Evolutionary conservation across 92 coral and sea anemone genomes (phyloP).

Genomic region (Porites lobata): DNA sequence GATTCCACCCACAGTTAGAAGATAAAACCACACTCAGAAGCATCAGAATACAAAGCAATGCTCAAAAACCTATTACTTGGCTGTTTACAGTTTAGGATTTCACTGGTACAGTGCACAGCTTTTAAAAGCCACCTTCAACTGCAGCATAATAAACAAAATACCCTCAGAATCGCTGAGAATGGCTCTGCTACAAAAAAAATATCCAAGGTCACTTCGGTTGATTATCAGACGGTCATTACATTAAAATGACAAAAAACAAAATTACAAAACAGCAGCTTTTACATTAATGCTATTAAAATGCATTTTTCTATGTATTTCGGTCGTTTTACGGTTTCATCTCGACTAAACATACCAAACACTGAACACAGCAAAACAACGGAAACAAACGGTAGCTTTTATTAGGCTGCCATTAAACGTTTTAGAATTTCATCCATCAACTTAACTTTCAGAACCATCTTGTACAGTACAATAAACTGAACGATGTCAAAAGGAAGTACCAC

Average conservation of each 20-base stretch:
- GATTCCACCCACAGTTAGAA: background rate
- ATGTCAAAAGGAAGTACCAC: constrained; percentile 1
- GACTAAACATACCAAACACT: background rate
- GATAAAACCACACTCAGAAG: background rate
- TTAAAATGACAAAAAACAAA: no score
- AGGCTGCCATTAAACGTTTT: background rate
- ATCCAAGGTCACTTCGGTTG: no score
- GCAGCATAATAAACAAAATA: background rate
- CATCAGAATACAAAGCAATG: background rate
- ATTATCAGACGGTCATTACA: no score
- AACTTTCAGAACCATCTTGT: background rate
- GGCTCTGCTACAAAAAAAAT: no score
- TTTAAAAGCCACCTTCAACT: background rate
- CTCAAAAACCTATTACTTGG: background rate
- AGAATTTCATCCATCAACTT: background rate
- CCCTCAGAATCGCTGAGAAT: background rate
- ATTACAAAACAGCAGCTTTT: no score
- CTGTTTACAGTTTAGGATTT: background rate
- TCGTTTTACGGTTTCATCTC: background rate
- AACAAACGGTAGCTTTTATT: no score
- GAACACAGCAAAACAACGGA: no score
- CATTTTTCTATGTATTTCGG: no score
- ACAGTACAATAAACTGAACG: background rate
- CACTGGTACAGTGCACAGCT: background rate
- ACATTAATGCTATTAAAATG: background rate